These are phyloP conservation scores for Cosmopolites sordidus DNA, from an alignment of 2,888 invertebrate genomes.

Conservation along the genomic window DNA sequence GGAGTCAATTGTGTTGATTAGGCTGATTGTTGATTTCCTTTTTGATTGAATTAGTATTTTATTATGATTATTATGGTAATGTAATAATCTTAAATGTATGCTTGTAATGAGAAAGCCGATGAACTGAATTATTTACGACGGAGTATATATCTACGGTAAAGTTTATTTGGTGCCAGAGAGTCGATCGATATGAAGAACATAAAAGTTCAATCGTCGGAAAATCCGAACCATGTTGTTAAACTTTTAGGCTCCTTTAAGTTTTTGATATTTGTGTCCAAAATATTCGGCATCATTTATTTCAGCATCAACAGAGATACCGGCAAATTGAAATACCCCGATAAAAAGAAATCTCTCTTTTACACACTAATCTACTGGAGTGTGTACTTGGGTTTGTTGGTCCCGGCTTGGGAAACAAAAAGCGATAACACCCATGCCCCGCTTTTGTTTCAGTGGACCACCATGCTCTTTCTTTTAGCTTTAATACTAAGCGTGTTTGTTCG, in stretches of 20 bases:
- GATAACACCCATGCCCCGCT: background rate
- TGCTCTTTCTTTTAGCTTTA: background rate
- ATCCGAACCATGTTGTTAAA: too few species aligned
- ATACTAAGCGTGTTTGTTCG: background rate
- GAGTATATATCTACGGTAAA: too few species aligned
- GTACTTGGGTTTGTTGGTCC: background rate
- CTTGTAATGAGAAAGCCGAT: too few species aligned
- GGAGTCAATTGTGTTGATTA: too few species aligned
- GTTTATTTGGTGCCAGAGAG: too few species aligned
- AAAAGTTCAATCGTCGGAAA: too few species aligned
- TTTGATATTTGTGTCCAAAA: background rate
- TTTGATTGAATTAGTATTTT: too few species aligned
- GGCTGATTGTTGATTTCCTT: too few species aligned
- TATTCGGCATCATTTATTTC: background rate
- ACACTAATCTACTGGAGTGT: background rate
- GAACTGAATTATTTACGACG: too few species aligned
- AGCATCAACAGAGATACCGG: background rate
- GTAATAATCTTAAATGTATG: too few species aligned
- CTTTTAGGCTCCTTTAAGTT: background rate
- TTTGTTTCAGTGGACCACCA: background rate
- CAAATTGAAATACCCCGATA: background rate
- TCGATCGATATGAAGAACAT: too few species aligned
- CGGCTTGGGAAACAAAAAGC: background rate
- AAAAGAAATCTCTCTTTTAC: background rate
- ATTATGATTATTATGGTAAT: too few species aligned